Base-by-base conservation (phyloP, 2,113 vertebrate species). In the Poecilia latipinna region DNA sequence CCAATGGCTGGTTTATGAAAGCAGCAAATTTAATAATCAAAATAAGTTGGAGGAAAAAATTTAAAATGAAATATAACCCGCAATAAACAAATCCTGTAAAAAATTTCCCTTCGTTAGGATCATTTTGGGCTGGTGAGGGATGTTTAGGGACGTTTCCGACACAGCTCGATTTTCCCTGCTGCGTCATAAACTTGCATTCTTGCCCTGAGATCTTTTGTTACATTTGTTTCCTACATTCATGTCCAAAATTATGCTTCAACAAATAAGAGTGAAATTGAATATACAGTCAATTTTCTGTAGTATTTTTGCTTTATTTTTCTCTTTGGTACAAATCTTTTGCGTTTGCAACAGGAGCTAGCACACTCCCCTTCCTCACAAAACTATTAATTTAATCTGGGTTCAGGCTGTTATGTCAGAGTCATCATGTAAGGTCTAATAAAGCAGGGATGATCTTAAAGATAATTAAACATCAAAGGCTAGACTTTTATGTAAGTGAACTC, bases 381-480 rank as follows among this genome's bases (percentile, higher is more conserved):
- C 13, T 57, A 26, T 1, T 8, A 4, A 12, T 54, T 51, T 51
- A 51, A 68, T 51, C 42, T 22, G 57, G 24, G 33, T 51, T 72
- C 51, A 13, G 75, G 77, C 71, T 35, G 61, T n/a, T 51, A 28
- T 65, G 63, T 81, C 82, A 75, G 72, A 79, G 75, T 75, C 24
- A 2, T 71, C 63, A 61, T 68, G 72, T 60, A 37, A 62, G 63
- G 80, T 84, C 79, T 81, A 79, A 86, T 83, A 76, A 84, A 80
- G 70, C 60, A 78, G 66, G 75, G 72, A 72, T 81, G 48, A 82
- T 86, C 67, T 82, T 78, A 79, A 77, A 88, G 86, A 74, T 62
- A 68, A 83, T 90, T 24, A 89, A 92, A 85, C 87, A 90, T 83
- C 86, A 86, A 91, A 83, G 76, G 4, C 0, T 39, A 69, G 70